Base-by-base conservation (phyloP, 2,888 invertebrate genomes). In the Odontocolon sp. region DNA sequence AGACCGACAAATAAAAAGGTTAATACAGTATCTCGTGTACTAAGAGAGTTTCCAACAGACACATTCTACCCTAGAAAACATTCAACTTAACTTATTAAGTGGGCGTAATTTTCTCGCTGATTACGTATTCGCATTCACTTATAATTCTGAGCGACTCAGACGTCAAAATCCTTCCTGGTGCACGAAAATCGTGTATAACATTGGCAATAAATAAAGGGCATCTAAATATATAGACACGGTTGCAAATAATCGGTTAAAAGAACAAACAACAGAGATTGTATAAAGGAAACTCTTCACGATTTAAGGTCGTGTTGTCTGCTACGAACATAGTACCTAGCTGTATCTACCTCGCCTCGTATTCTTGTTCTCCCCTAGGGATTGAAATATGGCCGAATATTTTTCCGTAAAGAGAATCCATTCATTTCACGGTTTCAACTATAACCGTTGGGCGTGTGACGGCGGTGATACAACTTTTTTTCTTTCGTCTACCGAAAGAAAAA, bases 351-450 rank as follows among this genome's bases (percentile, higher is more conserved):
- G 47, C 28, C 16, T 31, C 47, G 56, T 67, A 64, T 75, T 64
- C 26, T 31, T 33, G 61, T 33, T 47, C 18, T 54, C 66, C 66
- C 67, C 45, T 33, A 57, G 42, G 61, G 75, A 69, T 75, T 68
- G 68, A 75, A 80, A 78, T 72, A 78, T 72, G 56, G 71, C 64
- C 59, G 77, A 78, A 77, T 66, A 72, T 75, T 77, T 80, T 78
- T 70, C 67, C 57, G 52, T 66, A 72, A 66, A 64, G 69, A 56
- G 72, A 77, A 77, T 69, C 75, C 77, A 79, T 79, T 74, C 67
- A 54, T 79, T 66, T 50, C 56, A 31, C 36, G 36, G 54, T 6
- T 18, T 31, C 56, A 45, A 56, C 42, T 38, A 52, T 52, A 45
- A 40, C 54, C 31, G 36, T 21, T 31, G 67, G 11, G 52, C 31